Conservation (phyloP, 2,888 invertebrate genomes). For the Xestia xanthographa region DNA sequence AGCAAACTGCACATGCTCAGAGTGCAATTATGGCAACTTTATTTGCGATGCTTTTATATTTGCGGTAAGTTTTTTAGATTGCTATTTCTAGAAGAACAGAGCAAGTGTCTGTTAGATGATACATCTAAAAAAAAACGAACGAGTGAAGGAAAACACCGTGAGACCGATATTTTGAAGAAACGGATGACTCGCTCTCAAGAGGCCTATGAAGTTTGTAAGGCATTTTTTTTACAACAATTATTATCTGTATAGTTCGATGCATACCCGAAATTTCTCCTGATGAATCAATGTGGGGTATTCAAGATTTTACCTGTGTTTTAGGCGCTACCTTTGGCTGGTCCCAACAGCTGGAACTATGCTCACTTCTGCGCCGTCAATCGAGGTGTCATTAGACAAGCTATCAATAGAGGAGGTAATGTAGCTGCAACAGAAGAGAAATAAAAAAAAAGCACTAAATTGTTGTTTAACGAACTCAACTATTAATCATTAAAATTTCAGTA, state of each 20-base stretch:
- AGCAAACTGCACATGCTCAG: slow-evolving; percentile 38
- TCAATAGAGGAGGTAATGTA: slow-evolving; percentile 33
- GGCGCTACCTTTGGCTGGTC: slow-evolving; percentile 28
- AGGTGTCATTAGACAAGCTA: slow-evolving; percentile 32
- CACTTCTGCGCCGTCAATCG: slow-evolving; percentile 39
- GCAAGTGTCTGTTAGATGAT: not conserved
- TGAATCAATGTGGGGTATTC: not conserved
- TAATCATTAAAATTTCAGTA: slow-evolving; percentile 4
- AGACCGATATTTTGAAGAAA: not conserved
- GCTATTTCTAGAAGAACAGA: not conserved
- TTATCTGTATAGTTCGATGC: too few relatives aligned
- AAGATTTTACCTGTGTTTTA: slow-evolving; percentile 18
- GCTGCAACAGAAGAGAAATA: not conserved
- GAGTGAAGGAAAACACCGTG: not conserved
- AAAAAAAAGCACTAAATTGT: not conserved
- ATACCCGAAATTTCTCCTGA: not conserved
- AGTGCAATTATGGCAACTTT: slow-evolving; percentile 45
- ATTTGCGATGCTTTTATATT: slow-evolving; percentile 45
- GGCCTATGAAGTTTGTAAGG: too few relatives aligned
- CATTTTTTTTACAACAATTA: not conserved
- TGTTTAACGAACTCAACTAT: not conserved
- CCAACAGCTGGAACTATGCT: slow-evolving; percentile 40
- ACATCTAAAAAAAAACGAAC: not conserved
- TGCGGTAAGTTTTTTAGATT: slow-evolving; percentile 33
- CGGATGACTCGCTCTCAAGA: not conserved